A percentile compares a stretch with the other conserved stretches of the same genome.
phyloP scores from a whole-genome alignment of 2,797 vertebrate genomes.

The Taenioides sp. region DNA sequence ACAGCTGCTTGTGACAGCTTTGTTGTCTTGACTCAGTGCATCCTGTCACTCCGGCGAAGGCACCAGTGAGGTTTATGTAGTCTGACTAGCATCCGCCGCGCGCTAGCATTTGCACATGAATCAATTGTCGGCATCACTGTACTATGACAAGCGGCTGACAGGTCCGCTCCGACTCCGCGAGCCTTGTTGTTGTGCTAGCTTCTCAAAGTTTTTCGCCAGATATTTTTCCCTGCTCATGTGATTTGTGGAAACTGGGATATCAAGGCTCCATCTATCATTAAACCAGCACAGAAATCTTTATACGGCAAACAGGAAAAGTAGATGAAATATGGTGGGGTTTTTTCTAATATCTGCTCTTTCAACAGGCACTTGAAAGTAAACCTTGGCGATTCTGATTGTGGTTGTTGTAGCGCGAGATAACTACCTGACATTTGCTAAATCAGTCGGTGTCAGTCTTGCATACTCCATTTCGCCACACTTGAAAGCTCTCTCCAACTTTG shows the following conservation, averaged over 20 bases:
- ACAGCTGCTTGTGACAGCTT: slow-evolving; percentile 99
- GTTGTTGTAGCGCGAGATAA: slow-evolving; percentile 82
- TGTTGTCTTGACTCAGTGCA: slow-evolving; percentile 91
- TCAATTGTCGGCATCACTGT: slow-evolving; percentile 92
- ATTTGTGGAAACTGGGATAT: slow-evolving; percentile 76
- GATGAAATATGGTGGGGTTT: slow-evolving; percentile 69
- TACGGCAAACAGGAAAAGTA: slow-evolving; percentile 66
- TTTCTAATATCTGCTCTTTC: slow-evolving; percentile 73
- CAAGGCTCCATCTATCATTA: slow-evolving; percentile 80
- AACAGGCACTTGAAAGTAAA: slow-evolving; percentile 82
- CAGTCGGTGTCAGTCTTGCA: slow-evolving; percentile 80
- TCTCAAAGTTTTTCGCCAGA: slow-evolving; percentile 50
- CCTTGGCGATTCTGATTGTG: slow-evolving; percentile 79
- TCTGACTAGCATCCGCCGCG: slow-evolving; percentile 88
- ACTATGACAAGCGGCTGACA: slow-evolving; percentile 84
- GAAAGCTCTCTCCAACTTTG: slow-evolving; percentile 75
- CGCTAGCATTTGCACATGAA: slow-evolving; percentile 97
- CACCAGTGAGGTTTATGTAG: slow-evolving; percentile 89
- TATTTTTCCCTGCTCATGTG: slow-evolving; percentile 64
- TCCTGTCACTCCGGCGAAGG: slow-evolving; percentile 91
- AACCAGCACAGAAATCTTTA: slow-evolving; percentile 71
- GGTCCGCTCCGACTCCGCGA: slow-evolving; percentile 79
- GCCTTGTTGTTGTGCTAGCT: slow-evolving; percentile 67
- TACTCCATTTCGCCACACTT: slow-evolving; percentile 76
- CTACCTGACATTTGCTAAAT: slow-evolving; percentile 83